Conservation (phyloP, 2,888 invertebrate genomes). For the Glyphotaelius pellucidus region DNA sequence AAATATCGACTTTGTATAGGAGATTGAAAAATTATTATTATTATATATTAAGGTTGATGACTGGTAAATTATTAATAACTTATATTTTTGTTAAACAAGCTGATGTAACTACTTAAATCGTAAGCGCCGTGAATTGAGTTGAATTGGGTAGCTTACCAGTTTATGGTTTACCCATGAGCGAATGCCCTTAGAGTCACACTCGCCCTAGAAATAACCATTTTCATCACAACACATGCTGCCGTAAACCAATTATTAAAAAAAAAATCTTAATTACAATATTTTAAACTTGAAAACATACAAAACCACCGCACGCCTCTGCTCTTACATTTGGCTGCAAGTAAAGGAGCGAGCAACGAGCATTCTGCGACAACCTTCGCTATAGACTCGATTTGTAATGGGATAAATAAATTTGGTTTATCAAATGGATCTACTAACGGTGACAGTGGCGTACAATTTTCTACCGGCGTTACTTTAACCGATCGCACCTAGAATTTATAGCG, state of each 20-base stretch:
- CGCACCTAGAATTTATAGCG: constrained; percentile 44
- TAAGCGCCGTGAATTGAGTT: too few species aligned
- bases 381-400: constrained; percentile 52
- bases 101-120: too few species aligned
- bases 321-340: not conserved
- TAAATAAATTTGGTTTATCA: constrained; percentile 54
- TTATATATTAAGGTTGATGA: too few species aligned
- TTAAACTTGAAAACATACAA: not conserved
- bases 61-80: too few species aligned
- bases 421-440: constrained; percentile 46
- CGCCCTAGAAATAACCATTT: not conserved
- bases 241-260: too few species aligned
- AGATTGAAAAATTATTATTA: too few species aligned
- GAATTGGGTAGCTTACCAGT: too few species aligned
- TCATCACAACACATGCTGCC: not conserved
- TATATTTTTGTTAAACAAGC: too few species aligned
- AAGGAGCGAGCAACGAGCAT: not conserved
- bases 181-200: not conserved
- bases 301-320: not conserved
- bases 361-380: constrained; percentile 2
- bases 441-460: constrained; percentile 28
- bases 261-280: too few species aligned
- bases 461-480: constrained; percentile 39
- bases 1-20: too few species aligned
- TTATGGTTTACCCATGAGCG: too few species aligned